Evolutionary conservation across 2,888 invertebrate species (phyloP), one percentile per base, ranked within the genome.

Genomic region (Acanthosepion esculentum): DNA sequence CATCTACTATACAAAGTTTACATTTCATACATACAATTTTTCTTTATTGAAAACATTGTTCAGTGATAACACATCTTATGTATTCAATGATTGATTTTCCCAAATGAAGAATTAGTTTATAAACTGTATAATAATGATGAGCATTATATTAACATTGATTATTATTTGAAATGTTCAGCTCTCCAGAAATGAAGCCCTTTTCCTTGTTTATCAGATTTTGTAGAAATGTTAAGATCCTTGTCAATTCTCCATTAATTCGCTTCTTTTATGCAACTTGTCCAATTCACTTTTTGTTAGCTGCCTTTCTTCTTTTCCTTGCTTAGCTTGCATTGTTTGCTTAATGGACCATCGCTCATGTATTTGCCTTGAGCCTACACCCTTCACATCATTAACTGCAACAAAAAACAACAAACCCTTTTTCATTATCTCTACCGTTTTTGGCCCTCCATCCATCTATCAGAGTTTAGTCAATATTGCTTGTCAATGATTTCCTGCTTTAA

Each of bases 171-270:
- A 78, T 78, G 33, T 78, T n/a, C 7, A 12, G n/a, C n/a, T 78
- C 15, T n/a, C n/a, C 78, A n/a, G 12, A n/a, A 78, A n/a, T 18
- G n/a, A n/a, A 78, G 10, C n/a, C 18, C 20, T 15, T 78, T 33
- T 78, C 33, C 78, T n/a, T 78, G 33, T n/a, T n/a, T 78, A 78
- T n/a, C n/a, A 78, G 78, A 78, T 78, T 78, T 10, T n/a, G n/a
- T 78, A n/a, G 78, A 78, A 78, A 78, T n/a, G n/a, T 78, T 78
- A n/a, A 78, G 33, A n/a, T 78, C 78, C 33, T 78, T 78, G 78
- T 78, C n/a, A 33, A 78, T n/a, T 78, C 18, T n/a, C 78, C 33
- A 78, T 78, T 78, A 78, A 78, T 78, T 78, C 4, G 18, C 33
- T 78, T 78, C n/a, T n/a, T 55, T 78, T 78, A n/a, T 33, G n/a